These are phyloP conservation scores for Peromyscus attwateri DNA, from an alignment of 2,797 vertebrate genomes.

Conservation along the genomic window DNA sequence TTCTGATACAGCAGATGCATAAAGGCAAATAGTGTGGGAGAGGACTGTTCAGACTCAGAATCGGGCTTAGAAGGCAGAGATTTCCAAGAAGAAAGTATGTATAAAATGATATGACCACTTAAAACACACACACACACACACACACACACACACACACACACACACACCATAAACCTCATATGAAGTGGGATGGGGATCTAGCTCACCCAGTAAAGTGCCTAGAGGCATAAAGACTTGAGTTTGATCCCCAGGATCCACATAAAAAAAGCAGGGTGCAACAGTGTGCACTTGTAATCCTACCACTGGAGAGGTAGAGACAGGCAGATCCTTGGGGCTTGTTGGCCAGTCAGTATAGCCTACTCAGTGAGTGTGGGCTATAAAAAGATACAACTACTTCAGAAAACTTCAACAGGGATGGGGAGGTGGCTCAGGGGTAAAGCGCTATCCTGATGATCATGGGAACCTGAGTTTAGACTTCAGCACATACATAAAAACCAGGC, in stretches of 20 bases:
- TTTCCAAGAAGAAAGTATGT: background rate
- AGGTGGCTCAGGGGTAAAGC: background rate
- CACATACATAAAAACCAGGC: background rate
- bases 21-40: background rate
- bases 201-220: background rate
- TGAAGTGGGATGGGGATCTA: background rate
- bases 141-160: background rate
- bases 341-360: background rate
- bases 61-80: background rate
- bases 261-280: background rate
- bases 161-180: background rate
- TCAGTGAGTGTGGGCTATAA: background rate
- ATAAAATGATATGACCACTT: background rate
- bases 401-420: background rate
- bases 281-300: background rate
- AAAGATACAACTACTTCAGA: background rate
- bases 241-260: background rate
- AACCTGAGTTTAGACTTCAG: background rate
- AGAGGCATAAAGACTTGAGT: background rate
- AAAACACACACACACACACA: background rate
- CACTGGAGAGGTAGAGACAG: background rate
- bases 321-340: background rate
- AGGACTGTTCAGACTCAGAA: background rate
- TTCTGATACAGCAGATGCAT: background rate
- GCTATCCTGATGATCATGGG: background rate